These are phyloP conservation scores for Agrotis puta DNA, from an alignment of 2,888 invertebrate genomes.

Conservation along the genomic window DNA sequence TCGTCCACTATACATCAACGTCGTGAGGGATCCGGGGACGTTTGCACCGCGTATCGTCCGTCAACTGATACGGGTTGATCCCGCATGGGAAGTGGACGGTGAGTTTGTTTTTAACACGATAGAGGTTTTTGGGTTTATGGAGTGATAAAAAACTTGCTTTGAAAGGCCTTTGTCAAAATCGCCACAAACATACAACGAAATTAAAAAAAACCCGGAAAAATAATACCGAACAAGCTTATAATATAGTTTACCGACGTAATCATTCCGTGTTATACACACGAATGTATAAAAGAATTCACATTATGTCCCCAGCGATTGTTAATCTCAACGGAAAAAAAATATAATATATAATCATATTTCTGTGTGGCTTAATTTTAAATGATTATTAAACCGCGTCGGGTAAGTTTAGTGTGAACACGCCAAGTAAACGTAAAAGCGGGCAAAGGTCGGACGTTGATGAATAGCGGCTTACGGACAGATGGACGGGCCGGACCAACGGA, in stretches of 20 bases:
- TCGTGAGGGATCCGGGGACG: conserved; percentile 41
- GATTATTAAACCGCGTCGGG: conserved; percentile 73
- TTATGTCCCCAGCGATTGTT: conserved; percentile 55
- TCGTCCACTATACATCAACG: conserved; percentile 58
- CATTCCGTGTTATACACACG: conserved; percentile 45
- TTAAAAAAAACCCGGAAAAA: conserved; percentile 32
- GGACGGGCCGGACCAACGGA: conserved; percentile 33
- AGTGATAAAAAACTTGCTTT: neutral
- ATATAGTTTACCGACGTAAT: conserved; percentile 40
- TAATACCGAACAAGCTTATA: conserved; percentile 29
- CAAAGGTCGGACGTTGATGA: conserved; percentile 79
- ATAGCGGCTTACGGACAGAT: conserved; percentile 65
- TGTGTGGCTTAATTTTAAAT: conserved; percentile 69
- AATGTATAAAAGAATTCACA: conserved; percentile 47
- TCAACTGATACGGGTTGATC: conserved; percentile 54
- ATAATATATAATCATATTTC: conserved; percentile 58
- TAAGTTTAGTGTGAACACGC: conserved; percentile 67
- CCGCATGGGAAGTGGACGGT: conserved; percentile 8
- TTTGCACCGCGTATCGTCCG: conserved; percentile 46
- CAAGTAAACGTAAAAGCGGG: conserved; percentile 68
- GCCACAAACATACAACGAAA: conserved; percentile 20
- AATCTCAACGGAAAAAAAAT: conserved; percentile 51
- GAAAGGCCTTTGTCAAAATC: neutral
- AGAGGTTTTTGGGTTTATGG: neutral
- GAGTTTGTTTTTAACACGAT: conserved; percentile 23